Percentiles rank a stretch among this genome's conserved stretches.
Conservation (phyloP, 2,888 invertebrate species). For the Laothoe populi region DNA sequence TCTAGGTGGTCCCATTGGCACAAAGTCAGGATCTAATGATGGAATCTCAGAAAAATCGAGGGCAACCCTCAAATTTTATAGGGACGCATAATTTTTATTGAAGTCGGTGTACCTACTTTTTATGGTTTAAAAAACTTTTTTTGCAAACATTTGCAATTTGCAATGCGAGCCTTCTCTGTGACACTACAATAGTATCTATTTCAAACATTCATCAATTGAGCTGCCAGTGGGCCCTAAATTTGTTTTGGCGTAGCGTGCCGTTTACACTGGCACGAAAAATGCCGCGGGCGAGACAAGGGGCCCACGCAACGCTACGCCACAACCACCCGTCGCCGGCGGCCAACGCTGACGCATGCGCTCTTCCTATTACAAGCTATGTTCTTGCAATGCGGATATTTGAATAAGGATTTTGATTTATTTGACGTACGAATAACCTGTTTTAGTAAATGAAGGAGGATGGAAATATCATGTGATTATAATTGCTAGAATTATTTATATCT, state of each 20-base stretch:
- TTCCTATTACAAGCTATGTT: background rate
- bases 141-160: background rate
- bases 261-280: conserved; percentile 3
- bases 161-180: background rate
- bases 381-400: conserved; percentile 1
- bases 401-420: background rate
- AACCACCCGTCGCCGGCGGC: conserved; percentile 4
- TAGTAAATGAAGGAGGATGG: too few species aligned
- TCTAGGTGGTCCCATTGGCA: too few species aligned
- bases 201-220: conserved; percentile 16
- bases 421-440: background rate
- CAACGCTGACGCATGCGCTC: conserved; percentile 5
- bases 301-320: background rate
- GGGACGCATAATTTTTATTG: too few species aligned
- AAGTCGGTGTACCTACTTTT: too few species aligned
- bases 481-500: too few species aligned
- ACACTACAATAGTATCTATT: background rate
- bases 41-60: too few species aligned
- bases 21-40: too few species aligned
- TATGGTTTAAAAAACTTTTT: too few species aligned
- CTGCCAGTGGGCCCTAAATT: conserved; percentile 1
- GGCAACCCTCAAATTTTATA: too few species aligned
- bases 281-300: conserved; percentile 4
- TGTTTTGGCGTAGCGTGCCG: conserved; percentile 11
- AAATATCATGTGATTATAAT: too few species aligned